Base-by-base conservation (phyloP, 2,797 vertebrate genomes). In the Cetoscarus ocellatus region DNA sequence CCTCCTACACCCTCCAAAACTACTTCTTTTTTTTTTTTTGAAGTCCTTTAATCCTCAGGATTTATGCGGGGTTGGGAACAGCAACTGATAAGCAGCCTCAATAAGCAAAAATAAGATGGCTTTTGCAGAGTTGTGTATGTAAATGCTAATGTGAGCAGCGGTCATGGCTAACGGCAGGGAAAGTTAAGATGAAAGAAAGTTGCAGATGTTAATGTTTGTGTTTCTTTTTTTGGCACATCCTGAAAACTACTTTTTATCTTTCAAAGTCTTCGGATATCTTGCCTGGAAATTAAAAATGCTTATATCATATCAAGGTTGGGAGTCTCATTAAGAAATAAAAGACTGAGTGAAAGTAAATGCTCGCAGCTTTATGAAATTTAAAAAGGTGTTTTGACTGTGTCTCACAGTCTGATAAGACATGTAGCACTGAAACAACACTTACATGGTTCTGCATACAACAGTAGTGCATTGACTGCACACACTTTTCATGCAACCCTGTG, bases 41-140 rank as follows among this genome's bases (percentile, higher is more conserved):
- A 93, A 91, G 79, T 90, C 12, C 77, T 90, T 94, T 95, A 95
- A 94, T 94, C 93, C 94, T 87, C 56, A 3, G 81, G 89, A 91
- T 93, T 93, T 89, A 85, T 68, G 88, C 75, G 54, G 89, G 77
- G 90, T 82, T 75, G 88, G 86, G 84, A 91, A 84, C 83, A 82
- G 87, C 88, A 81, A 86, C 89, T 89, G 94, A 94, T 93, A 91
- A 95, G 91, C 77, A 62, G 81, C 79, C 80, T 77, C 84, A 86
- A 86, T 84, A 84, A 87, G 80, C 51, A 82, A 70, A 68, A 87
- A 58, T 67, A 43, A 80, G 62, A 82, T 72, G 67, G 64, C 61
- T 84, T 80, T 60, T 79, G 79, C 81, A 84, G 72, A 79, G 62
- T 80, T 8, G 67, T 69, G 54, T 80, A 85, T 84, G 78, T 77